These are phyloP conservation scores for Pristionchus fissidentatus DNA, from an alignment of 2,888 invertebrate species.

Conservation along the genomic window DNA sequence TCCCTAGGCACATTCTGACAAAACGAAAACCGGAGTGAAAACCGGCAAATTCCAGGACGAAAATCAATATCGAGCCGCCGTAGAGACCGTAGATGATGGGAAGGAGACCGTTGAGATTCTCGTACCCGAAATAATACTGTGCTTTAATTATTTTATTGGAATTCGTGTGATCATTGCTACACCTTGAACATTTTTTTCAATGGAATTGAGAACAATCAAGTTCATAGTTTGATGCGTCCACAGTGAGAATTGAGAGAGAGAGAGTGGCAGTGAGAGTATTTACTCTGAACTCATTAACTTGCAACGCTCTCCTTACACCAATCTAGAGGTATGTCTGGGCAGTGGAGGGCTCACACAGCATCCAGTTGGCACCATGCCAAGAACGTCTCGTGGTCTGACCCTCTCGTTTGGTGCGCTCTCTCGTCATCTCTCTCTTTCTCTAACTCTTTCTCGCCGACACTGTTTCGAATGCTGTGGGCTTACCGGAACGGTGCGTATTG, in stretches of 20 bases:
- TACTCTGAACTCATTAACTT: background rate
- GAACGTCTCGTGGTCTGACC: no score
- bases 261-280: background rate
- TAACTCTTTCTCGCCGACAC: no score
- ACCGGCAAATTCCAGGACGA: background rate
- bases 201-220: no score
- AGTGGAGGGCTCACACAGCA: no score
- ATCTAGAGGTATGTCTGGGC: no score
- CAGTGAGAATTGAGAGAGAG: no score
- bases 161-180: no score
- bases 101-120: background rate
- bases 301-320: background rate
- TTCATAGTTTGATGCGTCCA: no score
- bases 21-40: background rate
- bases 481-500: background rate
- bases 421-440: no score
- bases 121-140: background rate
- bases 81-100: conserved; percentile 35
- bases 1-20: background rate
- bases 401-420: no score
- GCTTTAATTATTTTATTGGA: background rate
- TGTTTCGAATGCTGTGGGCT: no score
- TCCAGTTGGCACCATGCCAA: no score
- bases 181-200: background rate
- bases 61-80: background rate